phyloP scores from a whole-genome alignment of 1,140 invertebrate genomes.

The Heliconius hermathena region DNA sequence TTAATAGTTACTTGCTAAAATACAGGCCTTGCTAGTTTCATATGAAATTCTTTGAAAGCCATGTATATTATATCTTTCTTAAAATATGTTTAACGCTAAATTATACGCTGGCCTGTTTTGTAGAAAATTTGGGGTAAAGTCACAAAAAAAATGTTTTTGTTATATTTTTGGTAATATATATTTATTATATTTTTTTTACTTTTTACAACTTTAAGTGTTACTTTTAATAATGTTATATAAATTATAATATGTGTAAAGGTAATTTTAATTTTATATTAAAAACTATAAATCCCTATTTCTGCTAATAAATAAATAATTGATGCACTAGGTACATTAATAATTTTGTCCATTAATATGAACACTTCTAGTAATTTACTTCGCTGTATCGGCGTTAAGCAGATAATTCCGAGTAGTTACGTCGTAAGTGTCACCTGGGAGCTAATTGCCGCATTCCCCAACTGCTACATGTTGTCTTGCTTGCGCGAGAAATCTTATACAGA shows the following conservation, averaged over 20 bases:
- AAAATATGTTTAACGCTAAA: not conserved
- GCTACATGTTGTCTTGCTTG: constrained; percentile 36
- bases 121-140: not conserved
- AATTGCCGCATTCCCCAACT: constrained; percentile 58
- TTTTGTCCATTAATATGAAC: not conserved
- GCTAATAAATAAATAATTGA: not conserved
- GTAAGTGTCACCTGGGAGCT: constrained; percentile 63
- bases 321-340: not conserved
- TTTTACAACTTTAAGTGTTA: no score
- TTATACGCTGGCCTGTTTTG: not conserved
- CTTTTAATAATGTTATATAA: no score
- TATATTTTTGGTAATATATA: not conserved
- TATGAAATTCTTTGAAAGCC: constrained; percentile 3
- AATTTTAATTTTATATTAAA: no score
- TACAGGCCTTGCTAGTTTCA: constrained; percentile 2
- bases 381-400: constrained; percentile 57
- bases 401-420: constrained; percentile 61
- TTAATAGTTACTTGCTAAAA: constrained; percentile 23
- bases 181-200: not conserved
- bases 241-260: no score
- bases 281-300: no score
- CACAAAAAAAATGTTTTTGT: not conserved
- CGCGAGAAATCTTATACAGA: constrained; percentile 35
- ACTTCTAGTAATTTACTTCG: constrained; percentile 30
- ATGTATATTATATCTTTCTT: not conserved